phyloP scores from a whole-genome alignment of 1,140 invertebrate genomes.

The Vanessa tameamea region DNA sequence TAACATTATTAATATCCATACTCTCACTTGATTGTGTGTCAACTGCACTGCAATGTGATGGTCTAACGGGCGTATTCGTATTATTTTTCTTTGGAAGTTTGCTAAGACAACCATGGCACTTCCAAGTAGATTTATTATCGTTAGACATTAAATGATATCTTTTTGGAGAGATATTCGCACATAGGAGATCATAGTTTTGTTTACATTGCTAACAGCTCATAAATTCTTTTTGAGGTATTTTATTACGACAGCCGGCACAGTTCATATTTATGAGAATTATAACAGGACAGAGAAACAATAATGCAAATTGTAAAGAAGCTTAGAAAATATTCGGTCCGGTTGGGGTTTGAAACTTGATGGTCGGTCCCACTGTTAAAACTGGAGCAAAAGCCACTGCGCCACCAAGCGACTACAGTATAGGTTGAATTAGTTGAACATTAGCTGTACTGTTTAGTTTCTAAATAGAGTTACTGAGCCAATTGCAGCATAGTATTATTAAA shows the following conservation, averaged over 20 bases:
- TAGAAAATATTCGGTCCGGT: too few species aligned
- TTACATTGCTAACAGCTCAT: slow-evolving; percentile 24
- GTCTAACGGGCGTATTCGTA: slow-evolving; percentile 33
- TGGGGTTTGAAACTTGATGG: background rate
- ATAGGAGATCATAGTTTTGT: slow-evolving; percentile 28
- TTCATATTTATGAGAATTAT: too few species aligned
- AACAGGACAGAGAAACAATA: too few species aligned
- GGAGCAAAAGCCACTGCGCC: too few species aligned
- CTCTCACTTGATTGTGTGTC: background rate
- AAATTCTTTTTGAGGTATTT: slow-evolving; percentile 7
- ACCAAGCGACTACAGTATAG: too few species aligned
- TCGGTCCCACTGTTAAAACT: too few species aligned
- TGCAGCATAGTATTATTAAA: too few species aligned
- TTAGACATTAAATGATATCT: slow-evolving; percentile 2
- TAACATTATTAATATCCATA: slow-evolving; percentile 9
- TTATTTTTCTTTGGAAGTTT: slow-evolving; percentile 38
- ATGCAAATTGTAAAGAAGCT: too few species aligned
- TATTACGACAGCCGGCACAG: slow-evolving; percentile 9
- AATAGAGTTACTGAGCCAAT: too few species aligned
- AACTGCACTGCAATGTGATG: slow-evolving; percentile 5
- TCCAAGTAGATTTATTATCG: slow-evolving; percentile 31
- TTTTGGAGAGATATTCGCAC: slow-evolving; percentile 29
- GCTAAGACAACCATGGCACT: slow-evolving; percentile 32
- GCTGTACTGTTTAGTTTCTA: too few species aligned
- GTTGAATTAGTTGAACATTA: too few species aligned